Percentiles rank a stretch among this genome's conserved stretches.
These are phyloP conservation scores for Hyaena hyaena DNA, from an alignment of 2,113 vertebrate species.

Conservation along the genomic window DNA sequence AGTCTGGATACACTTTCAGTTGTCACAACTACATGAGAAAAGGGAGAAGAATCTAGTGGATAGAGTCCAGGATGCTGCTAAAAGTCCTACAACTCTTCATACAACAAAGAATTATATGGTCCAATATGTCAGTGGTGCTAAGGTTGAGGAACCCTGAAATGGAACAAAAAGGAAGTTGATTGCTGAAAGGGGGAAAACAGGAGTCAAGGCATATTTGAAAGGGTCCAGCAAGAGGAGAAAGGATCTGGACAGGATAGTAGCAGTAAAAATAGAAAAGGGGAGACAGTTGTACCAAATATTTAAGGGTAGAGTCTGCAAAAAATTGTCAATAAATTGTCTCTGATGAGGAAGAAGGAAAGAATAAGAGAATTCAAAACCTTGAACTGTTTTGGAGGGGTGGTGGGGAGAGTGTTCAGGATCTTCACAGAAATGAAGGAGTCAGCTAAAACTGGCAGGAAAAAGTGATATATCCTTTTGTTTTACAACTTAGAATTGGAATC, in stretches of 20 bases:
- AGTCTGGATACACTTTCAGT: not conserved
- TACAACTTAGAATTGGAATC: not conserved
- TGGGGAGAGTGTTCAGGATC: not conserved
- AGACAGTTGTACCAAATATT: not conserved
- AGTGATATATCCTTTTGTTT: not conserved
- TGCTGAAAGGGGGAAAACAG: not conserved
- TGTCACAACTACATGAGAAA: not conserved
- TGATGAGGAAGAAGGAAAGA: not conserved
- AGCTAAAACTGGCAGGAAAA: not conserved
- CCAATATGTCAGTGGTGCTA: too few species aligned
- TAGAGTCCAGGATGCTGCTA: not conserved
- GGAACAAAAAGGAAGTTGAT: not conserved
- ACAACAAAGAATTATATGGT: not conserved
- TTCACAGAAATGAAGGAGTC: not conserved
- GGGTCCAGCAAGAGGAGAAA: not conserved
- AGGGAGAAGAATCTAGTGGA: not conserved
- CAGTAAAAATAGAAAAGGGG: not conserved
- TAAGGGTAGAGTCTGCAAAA: slow-evolving; percentile 11
- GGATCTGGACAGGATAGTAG: not conserved
- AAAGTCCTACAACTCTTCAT: not conserved
- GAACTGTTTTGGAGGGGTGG: not conserved
- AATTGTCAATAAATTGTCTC: not conserved
- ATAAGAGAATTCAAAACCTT: not conserved
- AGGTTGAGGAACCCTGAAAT: not conserved
- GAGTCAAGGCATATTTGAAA: not conserved